Conservation (phyloP, 2,888 invertebrate species). For the Eupithecia pulchellata region DNA sequence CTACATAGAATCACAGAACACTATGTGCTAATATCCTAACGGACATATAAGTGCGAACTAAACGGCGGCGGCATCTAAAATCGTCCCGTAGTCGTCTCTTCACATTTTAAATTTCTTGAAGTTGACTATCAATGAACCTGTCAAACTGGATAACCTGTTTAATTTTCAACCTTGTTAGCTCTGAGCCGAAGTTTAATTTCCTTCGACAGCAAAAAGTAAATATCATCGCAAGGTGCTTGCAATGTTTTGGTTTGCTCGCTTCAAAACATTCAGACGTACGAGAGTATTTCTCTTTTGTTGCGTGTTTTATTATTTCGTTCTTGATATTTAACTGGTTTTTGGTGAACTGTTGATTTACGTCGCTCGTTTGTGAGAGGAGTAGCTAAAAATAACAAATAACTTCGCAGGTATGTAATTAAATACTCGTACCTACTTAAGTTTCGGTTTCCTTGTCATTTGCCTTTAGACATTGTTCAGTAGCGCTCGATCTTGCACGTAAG, state of each 20-base stretch:
- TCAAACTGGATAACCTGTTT: constrained; percentile 29
- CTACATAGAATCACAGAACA: too few relatives aligned
- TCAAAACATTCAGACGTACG: constrained; percentile 10
- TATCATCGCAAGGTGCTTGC: constrained; percentile 35
- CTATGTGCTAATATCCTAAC: too few relatives aligned
- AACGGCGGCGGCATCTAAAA: background rate
- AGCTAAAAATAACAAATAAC: background rate
- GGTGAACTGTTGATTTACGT: background rate
- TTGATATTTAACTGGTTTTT: background rate
- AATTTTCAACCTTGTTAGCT: constrained; percentile 22
- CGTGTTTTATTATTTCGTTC: background rate
- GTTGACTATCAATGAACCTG: constrained; percentile 27
- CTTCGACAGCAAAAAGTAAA: constrained; percentile 40
- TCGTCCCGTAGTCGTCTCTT: constrained; percentile 27
- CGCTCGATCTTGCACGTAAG: constrained; percentile 5
- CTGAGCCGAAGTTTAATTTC: constrained; percentile 5
- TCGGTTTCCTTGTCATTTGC: constrained; percentile 5
- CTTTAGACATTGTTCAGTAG: too few relatives aligned
- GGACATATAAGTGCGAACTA: background rate
- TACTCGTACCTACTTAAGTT: background rate
- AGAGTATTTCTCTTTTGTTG: background rate
- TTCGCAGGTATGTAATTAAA: background rate
- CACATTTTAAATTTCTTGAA: constrained; percentile 14
- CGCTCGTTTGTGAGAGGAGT: background rate
- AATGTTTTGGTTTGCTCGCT: constrained; percentile 4